Conservation (phyloP, 1,140 invertebrate genomes). For the Schlechtendalia chinensis region DNA sequence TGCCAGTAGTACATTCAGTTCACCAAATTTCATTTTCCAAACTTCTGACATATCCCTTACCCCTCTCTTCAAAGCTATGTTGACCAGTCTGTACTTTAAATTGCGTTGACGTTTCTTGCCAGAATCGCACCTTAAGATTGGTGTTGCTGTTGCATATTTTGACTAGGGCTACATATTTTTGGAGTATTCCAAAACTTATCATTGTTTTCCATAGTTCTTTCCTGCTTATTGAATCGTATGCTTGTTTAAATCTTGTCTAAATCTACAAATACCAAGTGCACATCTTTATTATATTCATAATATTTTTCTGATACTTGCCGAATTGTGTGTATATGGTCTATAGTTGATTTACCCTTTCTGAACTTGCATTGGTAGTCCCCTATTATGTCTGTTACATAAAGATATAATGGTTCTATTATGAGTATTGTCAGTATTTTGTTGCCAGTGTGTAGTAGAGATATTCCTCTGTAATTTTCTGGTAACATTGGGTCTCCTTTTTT, state of each 20-base stretch:
- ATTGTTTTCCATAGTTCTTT: no score
- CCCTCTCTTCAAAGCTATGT: not conserved
- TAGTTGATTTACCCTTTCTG: no score
- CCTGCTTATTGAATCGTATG: slow-evolving; percentile 55
- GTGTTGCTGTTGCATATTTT: no score
- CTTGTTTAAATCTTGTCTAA: slow-evolving; percentile 33
- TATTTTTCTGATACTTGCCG: no score
- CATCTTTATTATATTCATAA: no score
- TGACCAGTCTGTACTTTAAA: slow-evolving; percentile 4
- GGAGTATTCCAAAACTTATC: no score
- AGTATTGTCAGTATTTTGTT: not conserved
- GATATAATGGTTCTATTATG: not conserved
- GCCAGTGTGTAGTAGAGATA: not conserved
- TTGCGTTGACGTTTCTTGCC: not conserved
- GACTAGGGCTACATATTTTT: no score
- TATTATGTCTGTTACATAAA: not conserved
- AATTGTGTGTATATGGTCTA: no score
- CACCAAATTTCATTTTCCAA: not conserved
- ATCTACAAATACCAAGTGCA: slow-evolving; percentile 17
- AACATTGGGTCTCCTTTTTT: no score
- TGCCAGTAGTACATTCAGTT: not conserved
- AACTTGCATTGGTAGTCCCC: no score
- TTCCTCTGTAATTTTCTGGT: not conserved
- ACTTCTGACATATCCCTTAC: not conserved
- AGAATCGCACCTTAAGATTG: no score